Evolutionary conservation across 2,888 invertebrate species (phyloP), one percentile per base, ranked within the genome.

Genomic region (Agrochola lychnidis): DNA sequence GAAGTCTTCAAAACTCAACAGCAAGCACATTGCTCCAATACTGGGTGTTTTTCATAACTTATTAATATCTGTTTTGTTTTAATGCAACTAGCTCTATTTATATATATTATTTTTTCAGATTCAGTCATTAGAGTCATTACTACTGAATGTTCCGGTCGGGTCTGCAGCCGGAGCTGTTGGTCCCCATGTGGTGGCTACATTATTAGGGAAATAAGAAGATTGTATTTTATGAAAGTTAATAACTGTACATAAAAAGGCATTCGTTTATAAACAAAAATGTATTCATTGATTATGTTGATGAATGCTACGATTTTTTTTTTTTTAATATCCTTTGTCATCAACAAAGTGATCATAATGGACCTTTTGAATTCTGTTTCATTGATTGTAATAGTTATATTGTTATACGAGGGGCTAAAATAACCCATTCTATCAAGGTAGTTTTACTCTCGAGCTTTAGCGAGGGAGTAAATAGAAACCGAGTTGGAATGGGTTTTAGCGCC

Each of bases 131-230:
- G 22, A 59, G 4, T 14, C 25, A 5, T 9, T 59, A 62, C 25
- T 69, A 45, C 7, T 1, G 16, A 57, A 53, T 63, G 19, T 45
- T 25, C 9, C 45, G 6, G 1, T 59, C 6, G 36, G 19, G 6
- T 0, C 4, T 22, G 36, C 25, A 9, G 22, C 7, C 22, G 53
- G 25, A 5, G n/a, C 16, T 22, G 16, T 76, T 30, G 40, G 76
- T 2, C 25, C 76, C 19, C 22, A 10, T 57, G 63, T 36, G 19
- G 12, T 64, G 12, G 75, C 75, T 7, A 16, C 63, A 30, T 57
- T 76, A 51, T 76, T 76, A 75, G 76, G 76, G 30, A 64, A 57
- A 75, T 76, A 64, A 75, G 12, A 40, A 40, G 10, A 19, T 25
- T 64, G 6, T 25, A 36, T 22, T 62, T 62, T 22, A 36, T 22